These are phyloP conservation scores for Eospalax fontanierii DNA, from an alignment of 2,797 vertebrate genomes.

Conservation along the genomic window DNA sequence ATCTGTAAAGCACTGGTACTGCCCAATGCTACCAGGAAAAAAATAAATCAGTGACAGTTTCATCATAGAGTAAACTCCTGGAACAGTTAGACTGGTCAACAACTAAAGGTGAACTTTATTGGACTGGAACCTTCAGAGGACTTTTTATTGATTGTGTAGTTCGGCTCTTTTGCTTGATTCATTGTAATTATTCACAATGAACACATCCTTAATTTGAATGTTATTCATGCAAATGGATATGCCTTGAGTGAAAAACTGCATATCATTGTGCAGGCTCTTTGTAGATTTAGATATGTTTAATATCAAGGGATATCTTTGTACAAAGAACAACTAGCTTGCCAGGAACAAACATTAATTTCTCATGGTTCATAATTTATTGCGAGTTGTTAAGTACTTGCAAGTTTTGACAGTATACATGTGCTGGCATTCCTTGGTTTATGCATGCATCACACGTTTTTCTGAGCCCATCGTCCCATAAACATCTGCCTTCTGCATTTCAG, in stretches of 20 bases:
- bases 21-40: background rate
- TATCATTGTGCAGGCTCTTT: background rate
- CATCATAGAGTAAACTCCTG: constrained; percentile 41
- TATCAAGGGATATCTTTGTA: constrained; percentile 33
- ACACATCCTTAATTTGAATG: constrained; percentile 57
- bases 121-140: constrained; percentile 10
- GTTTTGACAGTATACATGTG: background rate
- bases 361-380: background rate
- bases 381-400: background rate
- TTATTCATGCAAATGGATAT: constrained; percentile 50
- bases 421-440: background rate
- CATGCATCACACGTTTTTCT: background rate
- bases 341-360: constrained; percentile 29
- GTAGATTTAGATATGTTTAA: constrained; percentile 21
- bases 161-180: constrained; percentile 57
- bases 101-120: constrained; percentile 42
- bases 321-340: background rate
- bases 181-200: constrained; percentile 57
- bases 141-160: constrained; percentile 46
- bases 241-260: constrained; percentile 34
- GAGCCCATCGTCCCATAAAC: background rate
- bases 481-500: background rate
- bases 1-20: background rate
- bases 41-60: background rate
- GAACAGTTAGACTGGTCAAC: constrained; percentile 17